Base-by-base conservation (phyloP, 2,888 invertebrate genomes). In the Lypha dubia region DNA sequence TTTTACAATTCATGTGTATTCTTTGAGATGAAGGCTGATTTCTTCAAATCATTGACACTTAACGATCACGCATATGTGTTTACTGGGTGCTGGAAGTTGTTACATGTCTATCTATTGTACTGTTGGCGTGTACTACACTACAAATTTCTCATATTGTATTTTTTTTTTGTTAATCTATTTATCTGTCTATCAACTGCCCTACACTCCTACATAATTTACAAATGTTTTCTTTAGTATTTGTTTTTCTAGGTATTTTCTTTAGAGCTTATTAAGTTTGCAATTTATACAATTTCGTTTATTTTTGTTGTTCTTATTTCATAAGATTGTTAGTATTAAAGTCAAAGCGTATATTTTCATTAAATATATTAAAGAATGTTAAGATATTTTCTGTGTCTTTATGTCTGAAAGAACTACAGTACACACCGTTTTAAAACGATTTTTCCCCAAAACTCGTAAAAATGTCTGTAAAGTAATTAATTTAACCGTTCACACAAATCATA, bases 51-150 rank as follows among this genome's bases (percentile, higher is more conserved):
- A n/a, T n/a, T n/a, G n/a, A n/a, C n/a, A n/a, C n/a, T n/a, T n/a
- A n/a, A n/a, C n/a, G n/a, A n/a, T n/a, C n/a, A n/a, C n/a, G 7
- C 28, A 41, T n/a, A n/a, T 46, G 38, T 38, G 11, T 38, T 38
- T 38, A 11, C 3, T 38, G 24, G 68, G 44, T 49, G 5, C 20
- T 28, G 41, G 28, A 51, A 24, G 5, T 63, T 51, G 28, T n/a
- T 28, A 77, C 74, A 83, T 81, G 51, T n/a, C 24, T 1, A 62
- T 24, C 65, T 63, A 84, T 86, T 49, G 86, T 73, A 82, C 75
- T 86, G 84, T 84, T 86, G 79, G 81, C 46, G 62, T n/a, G 58
- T 22, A 63, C 65, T 82, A 68, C 71, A 70, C 70, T 51, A n/a
- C n/a, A n/a, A n/a, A n/a, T n/a, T n/a, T n/a, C 20, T 74, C 49